These are phyloP conservation scores for Ecdyonurus torrentis DNA, from an alignment of 2,888 invertebrate genomes.

Conservation along the genomic window DNA sequence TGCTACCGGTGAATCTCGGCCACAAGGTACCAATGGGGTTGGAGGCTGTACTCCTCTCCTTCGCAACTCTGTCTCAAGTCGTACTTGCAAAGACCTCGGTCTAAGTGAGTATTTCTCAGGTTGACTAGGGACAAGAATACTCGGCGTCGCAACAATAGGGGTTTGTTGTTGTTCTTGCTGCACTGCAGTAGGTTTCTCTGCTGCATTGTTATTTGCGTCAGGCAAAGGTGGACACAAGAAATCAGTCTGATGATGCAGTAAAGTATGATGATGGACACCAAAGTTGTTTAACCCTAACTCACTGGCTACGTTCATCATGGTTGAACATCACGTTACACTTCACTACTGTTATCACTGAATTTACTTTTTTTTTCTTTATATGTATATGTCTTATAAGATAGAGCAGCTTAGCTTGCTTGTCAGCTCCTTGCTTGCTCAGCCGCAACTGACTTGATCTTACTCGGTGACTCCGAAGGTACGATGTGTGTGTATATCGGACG, in stretches of 20 bases:
- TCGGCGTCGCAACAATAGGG: slow-evolving; percentile 11
- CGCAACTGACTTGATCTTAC: not conserved
- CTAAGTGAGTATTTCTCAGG: slow-evolving; percentile 48
- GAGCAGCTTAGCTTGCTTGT: not conserved
- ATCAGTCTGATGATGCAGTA: not conserved
- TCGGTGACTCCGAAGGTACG: not conserved
- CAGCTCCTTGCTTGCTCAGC: not conserved
- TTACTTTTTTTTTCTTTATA: not conserved
- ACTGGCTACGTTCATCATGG: not conserved
- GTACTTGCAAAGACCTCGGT: slow-evolving; percentile 42
- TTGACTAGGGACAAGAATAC: slow-evolving; percentile 17
- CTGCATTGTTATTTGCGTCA: not conserved
- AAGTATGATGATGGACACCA: not conserved
- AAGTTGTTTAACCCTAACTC: not conserved
- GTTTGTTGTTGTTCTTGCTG: too few relatives aligned
- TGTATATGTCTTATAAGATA: too few relatives aligned
- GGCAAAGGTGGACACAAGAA: not conserved
- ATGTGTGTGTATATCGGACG: not conserved
- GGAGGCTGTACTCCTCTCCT: slow-evolving; percentile 8
- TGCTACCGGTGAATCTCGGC: slow-evolving; percentile 28
- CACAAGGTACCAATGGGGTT: slow-evolving; percentile 14
- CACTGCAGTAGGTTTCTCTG: not conserved
- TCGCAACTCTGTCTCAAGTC: slow-evolving; percentile 29
- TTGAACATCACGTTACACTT: not conserved
- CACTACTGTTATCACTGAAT: not conserved